phyloP scores from a whole-genome alignment of 2,797 vertebrate species.

The Varecia variegata region DNA sequence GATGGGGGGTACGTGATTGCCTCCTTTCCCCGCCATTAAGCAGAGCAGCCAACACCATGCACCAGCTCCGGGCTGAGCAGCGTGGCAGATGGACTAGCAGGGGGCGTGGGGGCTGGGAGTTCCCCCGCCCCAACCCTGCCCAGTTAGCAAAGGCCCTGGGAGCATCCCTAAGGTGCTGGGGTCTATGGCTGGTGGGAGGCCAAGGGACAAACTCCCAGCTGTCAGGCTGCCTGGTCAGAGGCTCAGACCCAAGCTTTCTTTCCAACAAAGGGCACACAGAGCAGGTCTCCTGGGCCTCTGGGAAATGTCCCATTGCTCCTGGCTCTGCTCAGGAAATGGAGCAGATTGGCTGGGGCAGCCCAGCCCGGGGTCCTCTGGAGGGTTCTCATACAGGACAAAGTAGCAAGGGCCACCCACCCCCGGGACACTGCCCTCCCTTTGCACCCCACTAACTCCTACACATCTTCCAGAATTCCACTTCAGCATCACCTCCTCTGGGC shows the following conservation, averaged over 20 bases:
- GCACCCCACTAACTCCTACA: not conserved
- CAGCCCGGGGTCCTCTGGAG: not conserved
- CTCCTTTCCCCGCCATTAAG: conserved; percentile 70
- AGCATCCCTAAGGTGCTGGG: not conserved
- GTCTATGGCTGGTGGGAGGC: not conserved
- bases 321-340: not conserved
- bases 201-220: not conserved
- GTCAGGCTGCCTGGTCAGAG: not conserved
- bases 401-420: not conserved
- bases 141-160: not conserved
- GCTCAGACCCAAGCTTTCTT: not conserved
- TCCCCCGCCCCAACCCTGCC: not conserved
- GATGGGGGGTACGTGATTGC: conserved; percentile 71
- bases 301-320: not conserved
- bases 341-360: no score
- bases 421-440: not conserved
- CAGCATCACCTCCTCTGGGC: not conserved
- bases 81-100: conserved; percentile 60
- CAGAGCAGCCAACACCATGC: not conserved
- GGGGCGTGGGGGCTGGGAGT: not conserved
- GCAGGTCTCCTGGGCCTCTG: not conserved
- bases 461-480: not conserved
- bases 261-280: not conserved
- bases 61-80: conserved; percentile 72
- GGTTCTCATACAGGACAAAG: not conserved